Conservation (phyloP, 2,888 invertebrate genomes). For the Sialis fuliginosa region DNA sequence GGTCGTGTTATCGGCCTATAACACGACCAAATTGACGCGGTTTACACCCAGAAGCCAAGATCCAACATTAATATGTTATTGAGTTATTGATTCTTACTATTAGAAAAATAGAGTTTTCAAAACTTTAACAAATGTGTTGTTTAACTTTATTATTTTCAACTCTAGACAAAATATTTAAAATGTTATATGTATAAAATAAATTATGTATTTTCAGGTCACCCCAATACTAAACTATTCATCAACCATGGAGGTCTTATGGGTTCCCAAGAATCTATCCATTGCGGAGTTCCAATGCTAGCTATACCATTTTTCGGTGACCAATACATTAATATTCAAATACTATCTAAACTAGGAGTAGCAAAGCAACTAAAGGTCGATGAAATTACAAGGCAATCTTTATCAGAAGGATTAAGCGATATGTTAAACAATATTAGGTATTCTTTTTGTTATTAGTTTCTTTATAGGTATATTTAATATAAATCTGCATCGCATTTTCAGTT, state of each 20-base stretch:
- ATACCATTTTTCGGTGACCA: constrained; percentile 17
- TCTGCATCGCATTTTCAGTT: neutral
- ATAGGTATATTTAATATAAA: too few species aligned
- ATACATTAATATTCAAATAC: constrained; percentile 11
- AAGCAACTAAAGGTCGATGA: constrained; percentile 3
- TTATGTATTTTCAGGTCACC: constrained; percentile 11
- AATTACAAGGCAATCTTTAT: neutral
- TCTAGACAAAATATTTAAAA: too few species aligned
- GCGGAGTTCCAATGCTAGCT: constrained; percentile 16
- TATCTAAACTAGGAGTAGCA: constrained; percentile 11
- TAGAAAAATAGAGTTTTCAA: too few species aligned
- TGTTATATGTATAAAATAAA: too few species aligned
- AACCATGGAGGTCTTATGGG: constrained; percentile 17
- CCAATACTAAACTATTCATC: constrained; percentile 15
- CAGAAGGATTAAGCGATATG: neutral
- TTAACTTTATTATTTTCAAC: too few species aligned
- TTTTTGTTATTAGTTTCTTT: too few species aligned
- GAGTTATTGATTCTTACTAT: too few species aligned
- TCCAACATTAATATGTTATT: too few species aligned
- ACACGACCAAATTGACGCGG: too few species aligned
- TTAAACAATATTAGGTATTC: constrained; percentile 1
- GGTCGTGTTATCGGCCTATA: too few species aligned
- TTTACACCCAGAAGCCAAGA: too few species aligned
- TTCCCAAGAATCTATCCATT: constrained; percentile 15
- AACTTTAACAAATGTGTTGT: too few species aligned